Base-by-base conservation (phyloP, 2,113 vertebrate genomes). In the Leptocoma aspasia region DNA sequence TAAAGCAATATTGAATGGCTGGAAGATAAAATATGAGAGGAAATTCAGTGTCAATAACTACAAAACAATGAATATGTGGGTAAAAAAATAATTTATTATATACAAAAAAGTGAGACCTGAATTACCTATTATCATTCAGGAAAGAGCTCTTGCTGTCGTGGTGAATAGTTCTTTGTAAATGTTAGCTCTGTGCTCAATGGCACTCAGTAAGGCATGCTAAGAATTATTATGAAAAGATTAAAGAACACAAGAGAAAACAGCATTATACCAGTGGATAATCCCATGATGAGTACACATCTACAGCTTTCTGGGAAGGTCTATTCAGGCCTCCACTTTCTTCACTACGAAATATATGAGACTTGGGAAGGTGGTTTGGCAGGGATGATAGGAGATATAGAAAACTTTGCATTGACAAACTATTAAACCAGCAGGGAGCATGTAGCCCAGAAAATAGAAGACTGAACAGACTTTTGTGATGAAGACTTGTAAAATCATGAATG, bases 211-310 rank as follows among this genome's bases (percentile, higher is more conserved):
- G 20, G 16, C 60, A 81, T 81, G 64, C 15, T 91, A 81, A 78
- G 72, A 81, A 89, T 75, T 91, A 70, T 82, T 89, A 63, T 73
- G 35, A 75, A 94, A 95, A 84, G 69, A 78, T 75, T 81, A 84
- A 89, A 39, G 35, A 81, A 87, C 42, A 71, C 23, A 86, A 71
- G 39, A 63, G 69, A 91, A 94, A 86, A 63, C 30, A 90, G 39
- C 27, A 63, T 63, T 81, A 11, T 59, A 42, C 30, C 33, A 52
- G 27, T 63, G 22, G 16, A 47, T 82, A 81, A 91, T 84, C 72
- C 47, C 21, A 82, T 27, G 31, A 53, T 66, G 20, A 92, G 18
- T 68, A 18, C 39, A 66, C 10, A 47, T 39, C 52, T 66, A 39
- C 23, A 86, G 47, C 26, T 31, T 12, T 66, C 69, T 73, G 33